Evolutionary conservation across 2,888 invertebrate species (phyloP), one percentile per base, ranked within the genome.

Genomic region (Calliopum simillimum): DNA sequence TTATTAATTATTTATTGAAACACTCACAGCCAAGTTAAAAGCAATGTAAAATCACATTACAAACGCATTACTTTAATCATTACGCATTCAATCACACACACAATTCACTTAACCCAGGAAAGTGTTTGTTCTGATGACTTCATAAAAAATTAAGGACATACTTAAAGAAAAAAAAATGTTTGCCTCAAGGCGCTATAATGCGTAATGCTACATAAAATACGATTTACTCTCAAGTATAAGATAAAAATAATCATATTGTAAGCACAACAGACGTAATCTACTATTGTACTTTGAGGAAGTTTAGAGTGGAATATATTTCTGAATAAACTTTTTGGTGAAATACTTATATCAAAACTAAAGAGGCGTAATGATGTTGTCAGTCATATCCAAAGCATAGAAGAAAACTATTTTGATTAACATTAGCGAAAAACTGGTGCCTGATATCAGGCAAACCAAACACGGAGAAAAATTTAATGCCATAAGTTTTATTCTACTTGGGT

Each of bases 161-260:
- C 46, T 46, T 61, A n/a, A 12, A 16, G 16, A 53, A 41, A 64
- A 71, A 67, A 75, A 74, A 71, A 69, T 55, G 69, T 23, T 68
- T 64, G 73, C 73, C 33, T 76, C 76, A 79, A 77, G 74, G 73
- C 73, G 71, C 71, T 80, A 77, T 79, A 79, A 79, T 79, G 73
- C 80, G 83, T 79, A 79, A 84, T 81, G 84, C 76, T 80, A 81
- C 83, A 83, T 83, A 83, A 83, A 83, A 79, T 81, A 84, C 84
- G 80, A 84, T 84, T 83, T 43, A 13, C 33, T 44, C 5, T 44
- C 5, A 53, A n/a, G 49, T 13, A 63, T 47, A 33, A 21, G 41
- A 64, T 23, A 63, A 80, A 71, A 74, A 53, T 23, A 53, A 53
- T n/a, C 21, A 23, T 23, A 53, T 13, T 19, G 53, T 19, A 21